phyloP scores from a whole-genome alignment of 2,888 invertebrate species.

The Euplagia quadripunctaria region DNA sequence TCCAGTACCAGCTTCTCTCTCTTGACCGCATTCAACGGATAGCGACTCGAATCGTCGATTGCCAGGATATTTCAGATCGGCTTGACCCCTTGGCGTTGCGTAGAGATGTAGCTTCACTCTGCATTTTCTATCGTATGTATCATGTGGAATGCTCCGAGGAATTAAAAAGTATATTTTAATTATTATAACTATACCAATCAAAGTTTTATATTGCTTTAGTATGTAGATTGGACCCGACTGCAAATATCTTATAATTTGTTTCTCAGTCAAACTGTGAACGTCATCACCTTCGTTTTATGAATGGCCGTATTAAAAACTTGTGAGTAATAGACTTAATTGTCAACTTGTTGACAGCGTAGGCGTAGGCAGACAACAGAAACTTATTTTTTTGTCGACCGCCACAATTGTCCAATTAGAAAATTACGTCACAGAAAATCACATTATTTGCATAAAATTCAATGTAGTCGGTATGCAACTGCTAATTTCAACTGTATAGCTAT shows the following conservation, averaged over 20 bases:
- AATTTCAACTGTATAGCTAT: background rate
- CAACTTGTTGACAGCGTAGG: slow-evolving; percentile 3
- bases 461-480: background rate
- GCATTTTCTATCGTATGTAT: no score
- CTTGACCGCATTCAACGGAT: no score
- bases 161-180: no score
- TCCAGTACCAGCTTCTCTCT: no score
- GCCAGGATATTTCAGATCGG: no score
- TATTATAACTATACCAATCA: slow-evolving; percentile 32
- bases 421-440: background rate
- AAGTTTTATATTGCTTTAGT: slow-evolving; percentile 37
- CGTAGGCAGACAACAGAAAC: slow-evolving; percentile 6
- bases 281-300: slow-evolving; percentile 31
- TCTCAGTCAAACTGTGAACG: slow-evolving; percentile 28
- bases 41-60: no score
- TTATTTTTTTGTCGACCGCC: slow-evolving; percentile 19
- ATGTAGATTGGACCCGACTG: slow-evolving; percentile 30
- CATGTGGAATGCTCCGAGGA: no score
- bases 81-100: no score
- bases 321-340: background rate
- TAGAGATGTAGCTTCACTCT: no score
- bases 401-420: slow-evolving; percentile 12
- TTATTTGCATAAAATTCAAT: background rate
- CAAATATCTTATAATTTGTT: slow-evolving; percentile 24
- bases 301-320: slow-evolving; percentile 22